These are phyloP conservation scores for Nibea coibor DNA, from an alignment of 2,113 vertebrate species.

Conservation along the genomic window DNA sequence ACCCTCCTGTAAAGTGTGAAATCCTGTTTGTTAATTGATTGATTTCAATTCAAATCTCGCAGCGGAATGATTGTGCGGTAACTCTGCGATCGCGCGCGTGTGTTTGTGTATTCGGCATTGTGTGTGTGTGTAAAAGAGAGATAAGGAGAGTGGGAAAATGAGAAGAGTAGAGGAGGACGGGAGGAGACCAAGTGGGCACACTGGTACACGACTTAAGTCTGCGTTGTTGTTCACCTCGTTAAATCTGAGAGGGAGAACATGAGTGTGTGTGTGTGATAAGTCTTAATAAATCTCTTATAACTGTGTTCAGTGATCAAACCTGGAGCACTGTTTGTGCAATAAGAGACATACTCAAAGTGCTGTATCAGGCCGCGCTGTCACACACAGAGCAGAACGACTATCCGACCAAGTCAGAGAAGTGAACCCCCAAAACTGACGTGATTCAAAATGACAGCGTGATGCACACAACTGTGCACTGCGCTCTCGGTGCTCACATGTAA, in stretches of 20 bases:
- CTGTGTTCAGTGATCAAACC: conserved; percentile 53
- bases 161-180: conserved; percentile 16
- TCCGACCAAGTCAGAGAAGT: conserved; percentile 58
- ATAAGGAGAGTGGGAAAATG: conserved; percentile 26
- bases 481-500: conserved; percentile 40
- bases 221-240: conserved; percentile 55
- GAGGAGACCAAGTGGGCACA: conserved; percentile 23
- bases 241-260: conserved; percentile 37
- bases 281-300: conserved; percentile 40
- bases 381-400: conserved; percentile 53
- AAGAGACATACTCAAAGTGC: conserved; percentile 41
- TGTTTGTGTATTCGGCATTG: conserved; percentile 10
- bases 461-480: conserved; percentile 51
- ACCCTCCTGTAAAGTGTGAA: conserved; percentile 69
- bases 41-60: conserved; percentile 68
- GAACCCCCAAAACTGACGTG: conserved; percentile 64
- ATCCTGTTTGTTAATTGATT: conserved; percentile 69
- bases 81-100: conserved; percentile 2
- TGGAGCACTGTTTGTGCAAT: conserved; percentile 35
- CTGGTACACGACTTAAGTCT: conserved; percentile 24
- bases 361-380: conserved; percentile 50
- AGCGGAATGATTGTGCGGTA: conserved; percentile 48
- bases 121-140: conserved; percentile 27
- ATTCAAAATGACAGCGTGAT: conserved; percentile 69
- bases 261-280: conserved; percentile 27